Conservation (phyloP, 2,888 invertebrate species). For the Oscheius sp. region DNA sequence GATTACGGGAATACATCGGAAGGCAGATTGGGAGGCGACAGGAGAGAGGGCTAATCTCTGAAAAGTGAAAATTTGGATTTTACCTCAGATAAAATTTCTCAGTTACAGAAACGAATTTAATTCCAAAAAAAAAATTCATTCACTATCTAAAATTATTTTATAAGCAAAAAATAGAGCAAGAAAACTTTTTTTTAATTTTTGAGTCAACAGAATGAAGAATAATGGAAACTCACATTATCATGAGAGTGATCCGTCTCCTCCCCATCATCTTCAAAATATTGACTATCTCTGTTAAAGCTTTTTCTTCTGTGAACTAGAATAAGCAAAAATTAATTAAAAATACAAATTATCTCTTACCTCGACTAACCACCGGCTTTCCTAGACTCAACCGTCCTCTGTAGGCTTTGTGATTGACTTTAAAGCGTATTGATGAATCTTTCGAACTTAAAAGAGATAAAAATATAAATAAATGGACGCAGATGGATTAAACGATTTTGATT, state of each 20-base stretch:
- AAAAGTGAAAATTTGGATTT: neutral
- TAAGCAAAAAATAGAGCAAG: too few species aligned
- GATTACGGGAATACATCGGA: conserved; percentile 17
- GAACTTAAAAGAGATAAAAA: too few species aligned
- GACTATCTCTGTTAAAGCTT: conserved; percentile 15
- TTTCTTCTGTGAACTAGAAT: conserved; percentile 5
- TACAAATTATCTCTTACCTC: neutral
- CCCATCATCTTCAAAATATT: conserved; percentile 17
- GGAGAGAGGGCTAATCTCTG: conserved; percentile 17
- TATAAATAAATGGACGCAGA: too few species aligned
- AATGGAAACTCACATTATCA: neutral
- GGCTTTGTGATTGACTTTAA: conserved; percentile 3
- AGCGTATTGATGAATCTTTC: conserved; percentile 6
- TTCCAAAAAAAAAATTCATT: too few species aligned
- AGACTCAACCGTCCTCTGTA: conserved; percentile 22
- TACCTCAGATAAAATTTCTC: neutral
- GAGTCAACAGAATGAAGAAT: too few species aligned
- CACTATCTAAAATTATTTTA: too few species aligned
- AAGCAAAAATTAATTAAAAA: neutral
- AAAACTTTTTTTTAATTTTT: too few species aligned
- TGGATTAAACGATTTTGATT: too few species aligned
- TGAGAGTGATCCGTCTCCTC: neutral
- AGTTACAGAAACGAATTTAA: neutral
- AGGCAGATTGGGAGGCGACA: conserved; percentile 7
- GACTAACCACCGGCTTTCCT: neutral